Base-by-base conservation (phyloP, 2,113 vertebrate genomes). In the Pogonocichla stellata region DNA sequence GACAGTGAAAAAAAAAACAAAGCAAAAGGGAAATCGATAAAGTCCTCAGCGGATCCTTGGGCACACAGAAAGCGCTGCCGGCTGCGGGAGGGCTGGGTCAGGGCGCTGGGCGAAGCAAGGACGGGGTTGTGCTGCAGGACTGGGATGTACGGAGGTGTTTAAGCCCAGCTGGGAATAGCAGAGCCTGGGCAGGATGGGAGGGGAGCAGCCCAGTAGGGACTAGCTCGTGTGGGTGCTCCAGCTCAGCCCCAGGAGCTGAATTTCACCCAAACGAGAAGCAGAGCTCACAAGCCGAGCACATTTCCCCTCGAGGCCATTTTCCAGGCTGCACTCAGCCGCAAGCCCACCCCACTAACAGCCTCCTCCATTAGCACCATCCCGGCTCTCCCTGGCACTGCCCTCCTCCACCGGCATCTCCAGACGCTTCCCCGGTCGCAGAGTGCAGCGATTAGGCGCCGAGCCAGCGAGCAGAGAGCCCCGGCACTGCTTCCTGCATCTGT, bases 221-320 rank as follows among this genome's bases (percentile, higher is more conserved):
- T 66, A n/a, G 48, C n/a, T n/a, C 20, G 2, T 6, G 36, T 6
- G 89, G 60, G 48, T 1, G 24, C 64, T 19, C 23, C 62, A 18
- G 92, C 80, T 50, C 6, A 0, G 11, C 74, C 67, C 51, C 48
- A 24, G 81, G 64, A 96, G 83, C 56, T 3, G 79, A 87, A 86
- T 60, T 66, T 22, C 66, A 24, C 42, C 19, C n/a, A 1, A 15
- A 31, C 1, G 5, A 57, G 75, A 16, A 38, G 75, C 10, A 4
- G 43, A 47, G 88, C 84, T 95, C 67, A 1, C 45, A 57, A 28
- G 54, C 4, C n/a, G 51, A 96, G 88, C 16, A 1, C 48, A 3
- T 77, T 92, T 73, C 54, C 80, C 80, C 92, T 58, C 6, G 79
- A 67, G 95, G 80, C 86, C 28, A 17, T 65, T 93, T 80, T 67